phyloP scores from a whole-genome alignment of 2,797 vertebrate genomes.

The Eulemur coronatus region DNA sequence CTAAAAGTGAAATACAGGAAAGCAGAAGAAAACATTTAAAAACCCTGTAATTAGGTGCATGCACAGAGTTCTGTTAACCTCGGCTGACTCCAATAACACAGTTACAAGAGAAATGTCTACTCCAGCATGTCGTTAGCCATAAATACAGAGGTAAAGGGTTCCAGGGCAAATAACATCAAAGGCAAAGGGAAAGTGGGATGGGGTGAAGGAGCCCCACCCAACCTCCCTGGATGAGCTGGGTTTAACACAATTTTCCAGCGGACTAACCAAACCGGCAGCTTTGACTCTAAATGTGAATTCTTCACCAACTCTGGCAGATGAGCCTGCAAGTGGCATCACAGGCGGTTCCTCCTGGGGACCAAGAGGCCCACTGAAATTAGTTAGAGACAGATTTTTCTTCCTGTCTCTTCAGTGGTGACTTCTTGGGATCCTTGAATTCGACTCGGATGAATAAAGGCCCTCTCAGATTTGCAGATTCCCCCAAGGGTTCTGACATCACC shows the following conservation, averaged over 20 bases:
- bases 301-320: neutral
- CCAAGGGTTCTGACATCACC: conserved; percentile 59
- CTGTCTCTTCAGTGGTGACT: conserved; percentile 3
- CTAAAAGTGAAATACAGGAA: conserved; percentile 21
- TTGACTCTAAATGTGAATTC: conserved; percentile 11
- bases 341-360: neutral
- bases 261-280: conserved; percentile 29
- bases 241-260: neutral
- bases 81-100: neutral
- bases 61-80: conserved; percentile 46
- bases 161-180: conserved; percentile 68
- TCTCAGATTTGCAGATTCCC: conserved; percentile 41
- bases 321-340: neutral
- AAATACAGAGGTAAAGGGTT: conserved; percentile 65
- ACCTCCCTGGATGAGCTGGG: neutral
- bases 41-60: conserved; percentile 26
- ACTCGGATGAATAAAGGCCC: conserved; percentile 38
- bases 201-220: neutral
- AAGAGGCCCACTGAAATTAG: conserved; percentile 15
- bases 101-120: conserved; percentile 4
- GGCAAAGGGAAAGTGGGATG: conserved; percentile 16
- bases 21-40: conserved; percentile 28
- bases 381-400: conserved; percentile 9
- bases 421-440: neutral
- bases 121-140: conserved; percentile 5